Evolutionary conservation across 2,888 invertebrate species (phyloP), one percentile per base, ranked within the genome.

Genomic region (Cosmia trapezina): DNA sequence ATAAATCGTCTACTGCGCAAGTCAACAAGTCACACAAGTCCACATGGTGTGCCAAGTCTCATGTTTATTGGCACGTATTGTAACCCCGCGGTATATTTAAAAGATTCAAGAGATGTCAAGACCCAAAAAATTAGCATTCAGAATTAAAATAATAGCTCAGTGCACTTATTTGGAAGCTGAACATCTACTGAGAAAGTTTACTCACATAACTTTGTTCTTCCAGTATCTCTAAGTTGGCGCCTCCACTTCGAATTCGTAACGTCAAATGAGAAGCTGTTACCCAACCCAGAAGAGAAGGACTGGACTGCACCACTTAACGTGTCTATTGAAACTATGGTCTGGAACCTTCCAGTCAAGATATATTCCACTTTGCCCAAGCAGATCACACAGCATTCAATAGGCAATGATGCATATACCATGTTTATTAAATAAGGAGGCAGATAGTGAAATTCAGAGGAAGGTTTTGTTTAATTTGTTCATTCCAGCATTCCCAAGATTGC

Each of bases 171-270:
- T 6, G 6, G 37, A 37, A 37, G 37, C 37, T 37, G 37, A 37
- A 37, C 37, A 37, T 37, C 37, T 37, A 4, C 6, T 4, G 37
- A 37, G 37, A 37, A 4, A 37, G 37, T 2, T 5, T 37, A 37
- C 37, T 37, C 37, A 37, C 37, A 5, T 37, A 37, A 4, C 4
- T 2, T 59, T 37, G 56, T 43, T n/a, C 83, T 96, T 96, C 83
- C 96, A 97, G 98, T 99, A 12, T 98, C 98, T 70, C 96, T 99
- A 70, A 97, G 97, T 90, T 99, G 99, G 99, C 97, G 98, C 63
- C 96, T 99, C 45, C 99, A 99, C 93, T 99, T 99, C 93, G 99
- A 99, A 94, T 99, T 99, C 96, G 99, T 99, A 0, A 99, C 98
- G 0, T 98, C 98, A 77, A 96, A 97, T 91, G 97, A 97, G 88